phyloP scores from a whole-genome alignment of 2,888 invertebrate genomes.

The Lithosia quadra region DNA sequence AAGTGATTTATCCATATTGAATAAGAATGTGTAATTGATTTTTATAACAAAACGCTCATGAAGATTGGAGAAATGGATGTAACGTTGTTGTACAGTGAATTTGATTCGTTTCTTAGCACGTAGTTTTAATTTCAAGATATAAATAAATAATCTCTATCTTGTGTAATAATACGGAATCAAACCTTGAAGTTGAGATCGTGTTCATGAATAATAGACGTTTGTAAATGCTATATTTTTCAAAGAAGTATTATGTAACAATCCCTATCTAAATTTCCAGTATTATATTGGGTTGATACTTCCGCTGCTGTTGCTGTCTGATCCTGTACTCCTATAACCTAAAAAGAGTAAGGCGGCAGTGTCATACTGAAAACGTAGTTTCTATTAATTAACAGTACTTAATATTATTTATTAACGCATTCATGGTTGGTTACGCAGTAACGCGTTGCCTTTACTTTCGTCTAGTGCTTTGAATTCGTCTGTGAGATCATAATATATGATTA shows the following conservation, averaged over 20 bases:
- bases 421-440: too few species aligned
- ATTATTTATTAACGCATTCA: too few species aligned
- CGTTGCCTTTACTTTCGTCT: too few species aligned
- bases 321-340: too few species aligned
- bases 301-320: too few species aligned
- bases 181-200: neutral
- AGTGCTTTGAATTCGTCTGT: too few species aligned
- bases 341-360: too few species aligned
- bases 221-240: neutral
- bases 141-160: neutral
- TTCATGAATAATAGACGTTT: neutral
- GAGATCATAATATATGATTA: too few species aligned
- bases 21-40: neutral
- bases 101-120: slow-evolving; percentile 1
- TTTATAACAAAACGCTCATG: neutral
- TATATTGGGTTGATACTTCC: too few species aligned
- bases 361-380: too few species aligned
- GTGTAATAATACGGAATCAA: neutral
- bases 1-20: neutral
- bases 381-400: too few species aligned
- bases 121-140: neutral
- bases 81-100: neutral
- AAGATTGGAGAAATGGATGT: neutral
- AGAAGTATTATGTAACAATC: neutral
- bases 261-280: neutral